Evolutionary conservation across 1,140 invertebrate genomes (phyloP).

Genomic region (Saccostrea cuccullata): DNA sequence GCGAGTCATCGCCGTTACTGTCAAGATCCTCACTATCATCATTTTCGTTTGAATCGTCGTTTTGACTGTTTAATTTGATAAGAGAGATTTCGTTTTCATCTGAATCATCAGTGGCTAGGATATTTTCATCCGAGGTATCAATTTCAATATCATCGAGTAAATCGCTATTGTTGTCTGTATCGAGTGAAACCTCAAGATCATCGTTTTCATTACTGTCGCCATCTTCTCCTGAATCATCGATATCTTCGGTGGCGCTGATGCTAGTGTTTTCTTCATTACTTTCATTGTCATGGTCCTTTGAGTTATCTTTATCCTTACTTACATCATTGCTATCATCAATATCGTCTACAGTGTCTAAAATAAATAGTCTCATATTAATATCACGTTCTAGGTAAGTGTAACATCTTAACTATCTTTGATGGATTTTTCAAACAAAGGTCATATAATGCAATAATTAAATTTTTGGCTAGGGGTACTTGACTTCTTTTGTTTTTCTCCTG

Average conservation of each 20-base stretch:
- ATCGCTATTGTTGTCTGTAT: background rate
- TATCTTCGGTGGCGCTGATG: background rate
- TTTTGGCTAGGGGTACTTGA: too few species aligned
- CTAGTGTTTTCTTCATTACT: background rate
- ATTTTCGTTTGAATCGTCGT: slow-evolving; percentile 1
- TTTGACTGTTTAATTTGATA: background rate
- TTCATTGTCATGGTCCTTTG: background rate
- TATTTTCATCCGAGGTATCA: background rate
- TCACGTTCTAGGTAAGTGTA: background rate
- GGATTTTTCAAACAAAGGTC: background rate
- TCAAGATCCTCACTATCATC: background rate
- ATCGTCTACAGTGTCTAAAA: background rate
- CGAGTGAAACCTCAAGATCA: background rate
- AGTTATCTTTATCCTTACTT: background rate
- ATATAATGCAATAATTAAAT: background rate
- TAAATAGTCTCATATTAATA: background rate
- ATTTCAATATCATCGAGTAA: background rate
- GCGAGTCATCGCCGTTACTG: background rate
- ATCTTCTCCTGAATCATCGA: background rate
- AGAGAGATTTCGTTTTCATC: background rate
- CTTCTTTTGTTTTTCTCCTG: too few species aligned
- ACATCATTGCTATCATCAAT: background rate
- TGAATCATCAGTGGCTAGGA: background rate
- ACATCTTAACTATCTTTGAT: background rate
- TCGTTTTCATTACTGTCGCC: background rate